Conservation (phyloP, 2,113 vertebrate species). For the Gopherus flavomarginatus region DNA sequence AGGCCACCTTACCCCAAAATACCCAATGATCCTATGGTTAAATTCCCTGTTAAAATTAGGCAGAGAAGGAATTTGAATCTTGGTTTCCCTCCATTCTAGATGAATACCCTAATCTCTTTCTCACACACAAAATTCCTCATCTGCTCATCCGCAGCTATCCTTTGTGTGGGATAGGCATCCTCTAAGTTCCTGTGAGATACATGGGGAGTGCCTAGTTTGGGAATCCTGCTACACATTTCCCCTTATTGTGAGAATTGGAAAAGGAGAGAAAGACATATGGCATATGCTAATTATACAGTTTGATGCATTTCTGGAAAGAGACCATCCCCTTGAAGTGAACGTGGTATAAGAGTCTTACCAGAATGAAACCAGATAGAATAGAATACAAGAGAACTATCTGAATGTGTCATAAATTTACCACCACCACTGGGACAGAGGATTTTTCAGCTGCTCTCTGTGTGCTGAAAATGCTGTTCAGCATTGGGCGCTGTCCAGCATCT, state of each 20-base stretch:
- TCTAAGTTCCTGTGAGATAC: accelerated
- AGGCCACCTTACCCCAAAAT: neutral
- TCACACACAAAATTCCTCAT: neutral
- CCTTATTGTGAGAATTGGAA: neutral
- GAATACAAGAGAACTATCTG: neutral
- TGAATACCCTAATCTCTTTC: neutral
- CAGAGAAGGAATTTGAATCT: neutral
- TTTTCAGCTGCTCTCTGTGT: too few species aligned
- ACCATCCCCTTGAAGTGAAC: neutral
- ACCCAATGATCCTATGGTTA: neutral
- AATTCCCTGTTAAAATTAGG: neutral
- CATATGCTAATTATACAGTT: neutral
- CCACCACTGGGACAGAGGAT: too few species aligned
- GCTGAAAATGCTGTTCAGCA: too few species aligned
- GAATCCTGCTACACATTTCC: neutral
- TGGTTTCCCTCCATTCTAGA: neutral
- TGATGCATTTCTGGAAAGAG: neutral
- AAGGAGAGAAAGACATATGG: neutral
- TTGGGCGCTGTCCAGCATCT: too few species aligned
- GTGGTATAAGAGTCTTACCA: neutral
- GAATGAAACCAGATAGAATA: neutral
- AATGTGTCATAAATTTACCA: neutral
- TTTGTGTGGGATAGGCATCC: neutral
- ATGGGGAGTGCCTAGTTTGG: neutral
- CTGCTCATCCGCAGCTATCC: neutral